A percentile compares a stretch with the other conserved stretches of the same genome.
Conservation (phyloP, 1,140 invertebrate genomes). For the Neodiprion lecontei region DNA sequence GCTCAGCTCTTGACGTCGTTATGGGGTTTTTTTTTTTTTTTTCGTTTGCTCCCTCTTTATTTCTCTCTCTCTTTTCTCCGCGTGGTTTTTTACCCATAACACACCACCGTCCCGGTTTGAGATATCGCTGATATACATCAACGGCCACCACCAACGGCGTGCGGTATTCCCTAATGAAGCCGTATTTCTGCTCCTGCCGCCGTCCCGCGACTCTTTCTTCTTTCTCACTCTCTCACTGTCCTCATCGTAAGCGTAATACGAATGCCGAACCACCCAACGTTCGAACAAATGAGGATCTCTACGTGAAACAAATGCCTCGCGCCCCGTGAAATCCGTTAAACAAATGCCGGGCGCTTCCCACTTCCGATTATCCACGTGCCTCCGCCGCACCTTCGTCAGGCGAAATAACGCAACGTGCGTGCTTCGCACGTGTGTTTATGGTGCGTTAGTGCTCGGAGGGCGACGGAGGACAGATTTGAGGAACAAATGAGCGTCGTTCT, state of each 20-base stretch:
- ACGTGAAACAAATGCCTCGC: slow-evolving; percentile 28
- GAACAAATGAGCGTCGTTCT: slow-evolving; percentile 23
- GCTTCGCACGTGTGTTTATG: neutral
- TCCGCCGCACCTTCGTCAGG: neutral
- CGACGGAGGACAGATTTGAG: slow-evolving; percentile 1
- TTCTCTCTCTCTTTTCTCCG: neutral
- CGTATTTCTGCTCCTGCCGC: slow-evolving; percentile 27
- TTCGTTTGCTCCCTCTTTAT: too few species aligned
- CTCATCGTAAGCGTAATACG: neutral
- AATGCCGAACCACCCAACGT: too few species aligned
- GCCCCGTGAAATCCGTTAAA: slow-evolving; percentile 36
- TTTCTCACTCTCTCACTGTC: slow-evolving; percentile 9
- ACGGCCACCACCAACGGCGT: slow-evolving; percentile 46
- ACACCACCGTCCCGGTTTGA: slow-evolving; percentile 29
- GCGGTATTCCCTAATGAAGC: slow-evolving; percentile 47
- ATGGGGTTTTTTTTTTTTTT: slow-evolving; percentile 23
- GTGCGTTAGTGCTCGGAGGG: too few species aligned
- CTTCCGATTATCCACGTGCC: neutral
- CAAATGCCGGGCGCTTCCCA: slow-evolving; percentile 30
- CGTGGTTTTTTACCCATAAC: slow-evolving; percentile 23
- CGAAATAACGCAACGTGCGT: neutral
- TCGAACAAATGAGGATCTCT: slow-evolving; percentile 23
- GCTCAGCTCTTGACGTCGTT: slow-evolving; percentile 49
- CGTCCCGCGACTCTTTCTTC: neutral
- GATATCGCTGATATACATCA: slow-evolving; percentile 54